These are phyloP conservation scores for Papilio gigon DNA, from an alignment of 2,888 invertebrate species.

Conservation along the genomic window DNA sequence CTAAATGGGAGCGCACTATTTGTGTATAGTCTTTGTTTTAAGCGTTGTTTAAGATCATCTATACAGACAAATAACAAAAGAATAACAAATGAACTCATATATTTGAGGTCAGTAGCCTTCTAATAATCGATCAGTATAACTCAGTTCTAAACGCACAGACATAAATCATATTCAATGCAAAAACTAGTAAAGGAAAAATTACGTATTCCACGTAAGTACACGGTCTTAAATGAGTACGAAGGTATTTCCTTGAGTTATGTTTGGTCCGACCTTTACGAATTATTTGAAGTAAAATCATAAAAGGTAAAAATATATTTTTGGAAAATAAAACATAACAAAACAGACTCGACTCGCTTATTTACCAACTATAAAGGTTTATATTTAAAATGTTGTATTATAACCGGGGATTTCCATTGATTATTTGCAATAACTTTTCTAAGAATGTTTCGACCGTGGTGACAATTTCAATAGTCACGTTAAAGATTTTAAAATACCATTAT, in stretches of 20 bases:
- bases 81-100: not conserved
- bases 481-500: too few relatives aligned
- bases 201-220: slow-evolving; percentile 4
- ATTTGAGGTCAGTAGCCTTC: slow-evolving; percentile 9
- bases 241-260: slow-evolving; percentile 3
- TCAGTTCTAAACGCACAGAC: not conserved
- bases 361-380: not conserved
- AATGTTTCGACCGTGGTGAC: too few relatives aligned
- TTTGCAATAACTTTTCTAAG: not conserved
- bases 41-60: not conserved
- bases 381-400: not conserved
- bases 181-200: not conserved
- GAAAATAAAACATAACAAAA: not conserved
- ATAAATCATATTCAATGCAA: not conserved
- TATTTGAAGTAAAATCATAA: slow-evolving; percentile 11
- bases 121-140: not conserved
- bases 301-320: not conserved
- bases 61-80: not conserved
- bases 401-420: not conserved
- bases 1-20: too few relatives aligned
- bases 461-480: too few relatives aligned
- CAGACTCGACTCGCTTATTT: slow-evolving; percentile 1
- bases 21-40: not conserved
- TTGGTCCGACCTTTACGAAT: slow-evolving; percentile 6
- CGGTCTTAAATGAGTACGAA: not conserved